phyloP scores from a whole-genome alignment of 2,797 vertebrate genomes.

The Meda fulgida region DNA sequence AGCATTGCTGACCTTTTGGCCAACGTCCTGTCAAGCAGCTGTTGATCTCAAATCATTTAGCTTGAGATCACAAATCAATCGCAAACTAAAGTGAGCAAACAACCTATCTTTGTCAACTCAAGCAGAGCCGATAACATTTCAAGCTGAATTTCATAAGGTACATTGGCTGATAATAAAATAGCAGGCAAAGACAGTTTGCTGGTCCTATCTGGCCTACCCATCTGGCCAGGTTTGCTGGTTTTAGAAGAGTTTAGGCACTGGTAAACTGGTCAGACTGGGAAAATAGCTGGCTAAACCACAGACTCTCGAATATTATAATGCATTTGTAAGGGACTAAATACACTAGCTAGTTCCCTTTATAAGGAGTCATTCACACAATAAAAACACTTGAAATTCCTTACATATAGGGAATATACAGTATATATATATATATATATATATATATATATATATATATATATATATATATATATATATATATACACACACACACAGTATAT shows the following conservation, averaged over 20 bases:
- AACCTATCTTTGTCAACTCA: background rate
- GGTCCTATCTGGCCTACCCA: background rate
- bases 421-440: too few species aligned
- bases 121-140: slow-evolving; percentile 1
- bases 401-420: too few species aligned
- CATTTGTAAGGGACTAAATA: background rate
- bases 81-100: slow-evolving; percentile 4
- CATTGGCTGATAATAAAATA: background rate
- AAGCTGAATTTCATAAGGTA: background rate
- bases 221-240: background rate
- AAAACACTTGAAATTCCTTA: too few species aligned
- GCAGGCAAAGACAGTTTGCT: background rate
- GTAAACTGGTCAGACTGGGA: background rate
- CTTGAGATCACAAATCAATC: slow-evolving; percentile 30
- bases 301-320: background rate
- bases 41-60: slow-evolving; percentile 26
- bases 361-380: background rate
- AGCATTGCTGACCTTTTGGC: slow-evolving; percentile 18
- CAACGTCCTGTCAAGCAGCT: slow-evolving; percentile 6
- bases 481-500: too few species aligned
- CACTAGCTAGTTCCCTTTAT: background rate
- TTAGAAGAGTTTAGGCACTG: background rate
- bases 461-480: too few species aligned
- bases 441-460: too few species aligned
- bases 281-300: background rate